phyloP scores from a whole-genome alignment of 2,888 invertebrate species.

The Ischnura elegans region DNA sequence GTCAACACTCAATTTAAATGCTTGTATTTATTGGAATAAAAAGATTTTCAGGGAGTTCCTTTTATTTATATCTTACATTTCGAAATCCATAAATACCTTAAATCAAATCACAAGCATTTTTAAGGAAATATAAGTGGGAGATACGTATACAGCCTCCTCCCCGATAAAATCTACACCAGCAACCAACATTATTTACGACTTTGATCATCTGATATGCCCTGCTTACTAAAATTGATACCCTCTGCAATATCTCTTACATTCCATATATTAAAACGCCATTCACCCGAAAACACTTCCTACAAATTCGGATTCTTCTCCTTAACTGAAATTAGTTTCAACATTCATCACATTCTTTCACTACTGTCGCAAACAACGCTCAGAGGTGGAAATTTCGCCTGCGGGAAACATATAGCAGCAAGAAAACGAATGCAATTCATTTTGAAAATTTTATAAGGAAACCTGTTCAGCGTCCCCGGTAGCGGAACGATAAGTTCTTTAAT shows the following conservation, averaged over 20 bases:
- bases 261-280: neutral
- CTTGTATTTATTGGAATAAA: neutral
- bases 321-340: neutral
- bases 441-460: conserved; percentile 3
- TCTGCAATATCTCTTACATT: neutral
- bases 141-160: neutral
- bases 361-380: neutral
- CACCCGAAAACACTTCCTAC: neutral
- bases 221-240: neutral
- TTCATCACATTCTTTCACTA: neutral
- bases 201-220: neutral
- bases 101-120: neutral
- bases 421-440: neutral
- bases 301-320: neutral
- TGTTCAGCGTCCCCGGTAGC: neutral
- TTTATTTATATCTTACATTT: neutral
- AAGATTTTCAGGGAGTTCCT: neutral
- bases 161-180: neutral
- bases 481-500: neutral
- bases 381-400: neutral
- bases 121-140: neutral
- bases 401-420: neutral
- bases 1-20: neutral
- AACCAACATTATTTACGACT: neutral
- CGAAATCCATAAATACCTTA: neutral